These are phyloP conservation scores for Pan paniscus DNA, from an alignment of 2,113 vertebrate species.

Conservation along the genomic window DNA sequence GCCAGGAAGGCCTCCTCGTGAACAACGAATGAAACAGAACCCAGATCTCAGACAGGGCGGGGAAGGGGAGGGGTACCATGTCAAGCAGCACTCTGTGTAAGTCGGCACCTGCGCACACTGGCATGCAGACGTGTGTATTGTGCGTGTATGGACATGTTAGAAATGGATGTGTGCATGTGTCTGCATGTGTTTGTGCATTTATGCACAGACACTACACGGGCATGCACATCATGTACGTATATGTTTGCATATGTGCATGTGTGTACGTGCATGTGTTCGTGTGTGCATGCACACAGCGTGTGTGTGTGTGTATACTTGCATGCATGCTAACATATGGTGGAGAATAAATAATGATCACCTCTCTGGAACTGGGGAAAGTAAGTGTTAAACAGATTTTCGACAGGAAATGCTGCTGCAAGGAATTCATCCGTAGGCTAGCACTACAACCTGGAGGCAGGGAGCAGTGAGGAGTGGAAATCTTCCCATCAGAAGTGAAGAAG, in stretches of 20 bases:
- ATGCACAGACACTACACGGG: rapidly evolving
- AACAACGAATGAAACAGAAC: not conserved
- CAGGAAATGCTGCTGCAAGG: not conserved
- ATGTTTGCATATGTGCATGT: rapidly evolving
- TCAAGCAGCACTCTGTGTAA: not conserved
- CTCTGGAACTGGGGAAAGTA: not conserved
- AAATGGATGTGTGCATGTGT: not conserved
- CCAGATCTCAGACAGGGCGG: not conserved
- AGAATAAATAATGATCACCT: not conserved
- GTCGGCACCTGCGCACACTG: rapidly evolving
- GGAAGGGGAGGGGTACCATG: not conserved
- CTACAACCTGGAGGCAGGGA: not conserved
- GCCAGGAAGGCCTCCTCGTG: not conserved
- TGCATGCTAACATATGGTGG: not conserved
- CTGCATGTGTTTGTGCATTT: not conserved
- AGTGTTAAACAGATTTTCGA: no score
- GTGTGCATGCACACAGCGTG: not conserved
- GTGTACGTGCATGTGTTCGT: not conserved
- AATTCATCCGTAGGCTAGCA: not conserved
- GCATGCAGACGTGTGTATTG: not conserved
- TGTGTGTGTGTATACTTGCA: not conserved
- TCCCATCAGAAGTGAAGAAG: not conserved
- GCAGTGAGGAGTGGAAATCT: not conserved
- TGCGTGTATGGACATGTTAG: no score
- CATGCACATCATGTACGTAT: no score